Evolutionary conservation across 1,140 invertebrate genomes (phyloP).

Genomic region (Laodelphax striatellus): DNA sequence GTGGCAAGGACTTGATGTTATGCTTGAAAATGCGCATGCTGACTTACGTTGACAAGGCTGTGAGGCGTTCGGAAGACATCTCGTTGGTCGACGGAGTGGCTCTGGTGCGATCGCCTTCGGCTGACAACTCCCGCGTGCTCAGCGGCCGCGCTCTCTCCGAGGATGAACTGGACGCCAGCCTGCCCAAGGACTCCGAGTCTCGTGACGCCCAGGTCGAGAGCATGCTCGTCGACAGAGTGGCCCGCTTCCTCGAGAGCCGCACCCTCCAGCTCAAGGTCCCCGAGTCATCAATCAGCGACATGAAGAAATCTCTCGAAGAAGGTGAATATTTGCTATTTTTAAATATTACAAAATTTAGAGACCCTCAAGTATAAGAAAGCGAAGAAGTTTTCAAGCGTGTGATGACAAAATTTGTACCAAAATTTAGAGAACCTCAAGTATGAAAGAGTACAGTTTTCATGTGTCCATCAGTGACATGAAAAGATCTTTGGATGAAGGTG

Average conservation of each 20-base stretch:
- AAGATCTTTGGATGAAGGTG: no score
- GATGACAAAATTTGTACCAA: no score
- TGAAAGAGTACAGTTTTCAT: no score
- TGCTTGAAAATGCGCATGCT: slow-evolving; percentile 57
- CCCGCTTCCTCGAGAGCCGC: slow-evolving; percentile 62
- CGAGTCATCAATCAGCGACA: slow-evolving; percentile 48
- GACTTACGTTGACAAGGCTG: slow-evolving; percentile 47
- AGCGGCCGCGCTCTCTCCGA: slow-evolving; percentile 38
- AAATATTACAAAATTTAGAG: no score
- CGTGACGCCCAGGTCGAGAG: slow-evolving; percentile 63
- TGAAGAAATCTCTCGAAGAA: slow-evolving; percentile 49
- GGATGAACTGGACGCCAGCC: slow-evolving; percentile 37
- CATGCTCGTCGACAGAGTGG: slow-evolving; percentile 57
- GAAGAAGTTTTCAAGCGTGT: no score
- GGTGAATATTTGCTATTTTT: slow-evolving; percentile 28
- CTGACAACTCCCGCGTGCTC: slow-evolving; percentile 20
- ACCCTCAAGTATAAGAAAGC: no score
- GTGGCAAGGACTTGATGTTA: slow-evolving; percentile 51
- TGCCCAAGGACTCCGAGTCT: slow-evolving; percentile 53
- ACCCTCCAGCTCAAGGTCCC: slow-evolving; percentile 66
- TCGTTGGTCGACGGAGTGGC: slow-evolving; percentile 51
- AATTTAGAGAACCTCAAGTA: no score
- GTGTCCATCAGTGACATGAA: no score
- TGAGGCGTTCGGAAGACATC: slow-evolving; percentile 39
- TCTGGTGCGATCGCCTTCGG: slow-evolving; percentile 47